A percentile compares a stretch with the other conserved stretches of the same genome.
Conservation (phyloP, 2,113 vertebrate species). For the Mystacornis crossleyi region DNA sequence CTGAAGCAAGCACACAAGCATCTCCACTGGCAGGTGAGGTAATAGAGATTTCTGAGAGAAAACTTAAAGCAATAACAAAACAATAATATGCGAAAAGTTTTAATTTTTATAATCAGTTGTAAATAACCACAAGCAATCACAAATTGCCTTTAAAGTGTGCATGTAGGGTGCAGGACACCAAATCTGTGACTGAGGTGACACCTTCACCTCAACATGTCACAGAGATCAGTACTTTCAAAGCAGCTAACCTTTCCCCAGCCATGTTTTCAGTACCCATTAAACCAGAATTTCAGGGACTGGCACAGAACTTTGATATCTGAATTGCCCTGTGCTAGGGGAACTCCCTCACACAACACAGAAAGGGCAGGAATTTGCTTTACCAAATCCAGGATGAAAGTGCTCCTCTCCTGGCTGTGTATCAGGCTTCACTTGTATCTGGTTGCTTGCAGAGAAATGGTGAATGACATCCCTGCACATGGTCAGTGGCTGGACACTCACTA, state of each 20-base stretch:
- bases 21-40: neutral
- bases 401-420: neutral
- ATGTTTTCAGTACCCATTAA: neutral
- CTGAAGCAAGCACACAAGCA: neutral
- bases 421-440: neutral
- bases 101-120: neutral
- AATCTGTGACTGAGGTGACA: neutral
- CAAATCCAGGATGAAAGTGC: neutral
- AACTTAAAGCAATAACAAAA: neutral
- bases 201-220: fast-evolving
- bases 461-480: neutral
- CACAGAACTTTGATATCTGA: neutral
- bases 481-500: neutral
- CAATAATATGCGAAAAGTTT: neutral
- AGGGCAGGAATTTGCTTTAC: neutral
- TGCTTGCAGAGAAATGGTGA: neutral
- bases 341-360: neutral
- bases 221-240: neutral
- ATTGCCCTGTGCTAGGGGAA: fast-evolving
- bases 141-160: neutral
- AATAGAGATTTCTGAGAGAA: neutral
- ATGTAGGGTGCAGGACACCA: fast-evolving
- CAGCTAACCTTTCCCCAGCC: neutral
- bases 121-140: neutral
- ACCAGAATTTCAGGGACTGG: neutral